These are phyloP conservation scores for Vipera ursinii DNA, from an alignment of 2,797 vertebrate species.

Conservation along the genomic window DNA sequence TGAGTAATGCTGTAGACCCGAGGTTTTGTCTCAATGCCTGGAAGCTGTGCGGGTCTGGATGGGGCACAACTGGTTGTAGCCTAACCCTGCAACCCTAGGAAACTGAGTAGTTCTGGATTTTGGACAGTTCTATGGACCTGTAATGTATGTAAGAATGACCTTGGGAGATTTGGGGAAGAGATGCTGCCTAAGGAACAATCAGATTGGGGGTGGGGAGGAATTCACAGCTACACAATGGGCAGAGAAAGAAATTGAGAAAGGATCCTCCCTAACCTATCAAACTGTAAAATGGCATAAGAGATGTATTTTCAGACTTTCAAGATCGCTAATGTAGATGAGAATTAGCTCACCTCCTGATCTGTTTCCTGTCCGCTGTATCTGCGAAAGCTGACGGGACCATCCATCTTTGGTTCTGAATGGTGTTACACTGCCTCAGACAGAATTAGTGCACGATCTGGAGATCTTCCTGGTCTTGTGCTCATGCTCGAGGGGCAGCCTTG, in stretches of 20 bases:
- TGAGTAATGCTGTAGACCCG: not conserved
- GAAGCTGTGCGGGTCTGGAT: not conserved
- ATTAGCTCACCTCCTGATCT: not conserved
- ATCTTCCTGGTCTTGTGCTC: not conserved
- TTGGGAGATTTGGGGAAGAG: not conserved
- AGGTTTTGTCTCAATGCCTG: not conserved
- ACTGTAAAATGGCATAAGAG: not conserved
- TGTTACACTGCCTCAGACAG: not conserved
- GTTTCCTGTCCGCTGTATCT: not conserved
- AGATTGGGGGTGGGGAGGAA: not conserved
- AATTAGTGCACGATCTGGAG: not conserved
- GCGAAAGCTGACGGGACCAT: not conserved
- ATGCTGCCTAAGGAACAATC: not conserved
- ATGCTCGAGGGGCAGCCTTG: not conserved
- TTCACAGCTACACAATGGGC: not conserved
- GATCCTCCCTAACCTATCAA: too few species aligned
- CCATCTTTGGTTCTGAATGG: not conserved
- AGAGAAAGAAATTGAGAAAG: too few species aligned
- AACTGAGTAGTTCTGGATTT: not conserved
- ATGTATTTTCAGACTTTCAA: not conserved
- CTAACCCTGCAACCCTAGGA: not conserved
- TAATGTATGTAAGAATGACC: not conserved
- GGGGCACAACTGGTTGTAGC: not conserved
- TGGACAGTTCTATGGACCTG: not conserved
- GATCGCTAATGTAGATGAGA: not conserved